Evolutionary conservation across 2,888 invertebrate species (phyloP).

Genomic region (Noctua janthe): DNA sequence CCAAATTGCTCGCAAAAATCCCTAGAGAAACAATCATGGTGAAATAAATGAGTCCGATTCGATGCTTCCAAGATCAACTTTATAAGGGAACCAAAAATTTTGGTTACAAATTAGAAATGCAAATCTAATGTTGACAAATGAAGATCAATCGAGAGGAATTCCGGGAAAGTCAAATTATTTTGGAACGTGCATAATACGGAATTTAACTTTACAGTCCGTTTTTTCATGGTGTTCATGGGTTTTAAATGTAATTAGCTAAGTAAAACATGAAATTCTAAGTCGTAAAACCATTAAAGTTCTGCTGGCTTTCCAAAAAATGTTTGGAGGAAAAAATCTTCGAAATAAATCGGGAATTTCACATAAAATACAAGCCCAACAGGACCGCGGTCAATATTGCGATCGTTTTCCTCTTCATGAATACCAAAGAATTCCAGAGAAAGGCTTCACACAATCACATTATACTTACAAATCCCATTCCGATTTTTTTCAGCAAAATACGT

Average conservation of each 20-base stretch:
- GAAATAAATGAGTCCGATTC: conserved; percentile 20
- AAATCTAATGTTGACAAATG: conserved; percentile 49
- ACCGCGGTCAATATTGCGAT: background rate
- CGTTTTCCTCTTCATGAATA: conserved; percentile 13
- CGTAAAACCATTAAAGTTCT: background rate
- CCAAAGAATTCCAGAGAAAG: conserved; percentile 9
- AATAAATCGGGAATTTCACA: conserved; percentile 1
- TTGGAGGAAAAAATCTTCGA: background rate
- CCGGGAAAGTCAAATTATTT: conserved; percentile 2
- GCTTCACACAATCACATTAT: conserved; percentile 10
- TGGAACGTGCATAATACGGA: background rate
- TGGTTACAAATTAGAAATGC: conserved; percentile 53
- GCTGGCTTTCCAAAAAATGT: background rate
- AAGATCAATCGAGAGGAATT: conserved; percentile 30
- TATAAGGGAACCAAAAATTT: conserved; percentile 16
- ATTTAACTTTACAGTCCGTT: background rate
- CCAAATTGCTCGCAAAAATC: conserved; percentile 19
- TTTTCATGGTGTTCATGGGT: background rate
- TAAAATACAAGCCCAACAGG: background rate
- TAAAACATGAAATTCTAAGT: background rate
- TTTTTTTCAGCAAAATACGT: background rate
- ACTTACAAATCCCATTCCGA: background rate
- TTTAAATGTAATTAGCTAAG: too few relatives aligned
- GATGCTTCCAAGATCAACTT: conserved; percentile 13
- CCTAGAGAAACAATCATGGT: conserved; percentile 24